These are phyloP conservation scores for Platycheirus rosarum DNA, from an alignment of 2,888 invertebrate species.

Conservation along the genomic window DNA sequence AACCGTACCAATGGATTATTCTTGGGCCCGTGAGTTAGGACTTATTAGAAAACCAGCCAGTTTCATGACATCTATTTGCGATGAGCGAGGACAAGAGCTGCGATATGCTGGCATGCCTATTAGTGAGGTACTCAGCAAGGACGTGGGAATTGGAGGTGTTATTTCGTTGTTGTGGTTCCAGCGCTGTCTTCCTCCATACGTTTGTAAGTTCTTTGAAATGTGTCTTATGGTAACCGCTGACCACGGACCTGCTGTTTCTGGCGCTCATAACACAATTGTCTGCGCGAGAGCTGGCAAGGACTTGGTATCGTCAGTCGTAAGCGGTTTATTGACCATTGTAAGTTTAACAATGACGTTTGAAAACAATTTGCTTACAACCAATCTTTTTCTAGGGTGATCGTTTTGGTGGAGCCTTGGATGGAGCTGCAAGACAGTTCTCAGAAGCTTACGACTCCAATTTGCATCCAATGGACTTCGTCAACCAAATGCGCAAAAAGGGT, in stretches of 20 bases:
- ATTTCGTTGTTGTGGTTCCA: slow-evolving; percentile 99
- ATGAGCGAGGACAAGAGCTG: slow-evolving; percentile 98
- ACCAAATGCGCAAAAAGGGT: slow-evolving; percentile 97
- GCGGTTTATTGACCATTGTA: slow-evolving; percentile 97
- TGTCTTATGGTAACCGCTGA: slow-evolving; percentile 99
- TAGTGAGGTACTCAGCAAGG: slow-evolving; percentile 94
- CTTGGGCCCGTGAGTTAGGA: slow-evolving; percentile 98
- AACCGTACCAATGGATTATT: slow-evolving; percentile 99
- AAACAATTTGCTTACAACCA: neutral
- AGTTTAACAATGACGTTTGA: slow-evolving; percentile 82
- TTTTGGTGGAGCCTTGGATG: slow-evolving; percentile 98
- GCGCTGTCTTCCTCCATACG: slow-evolving; percentile 95
- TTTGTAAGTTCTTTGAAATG: slow-evolving; percentile 99
- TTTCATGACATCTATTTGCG: slow-evolving; percentile 99
- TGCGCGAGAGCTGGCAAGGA: slow-evolving; percentile 99
- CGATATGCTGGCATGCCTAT: slow-evolving; percentile 97
- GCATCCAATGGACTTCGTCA: slow-evolving; percentile 99
- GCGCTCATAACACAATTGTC: slow-evolving; percentile 99
- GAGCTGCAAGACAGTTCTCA: slow-evolving; percentile 98
- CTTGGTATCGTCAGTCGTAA: slow-evolving; percentile 96
- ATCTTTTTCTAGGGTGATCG: slow-evolving; percentile 91
- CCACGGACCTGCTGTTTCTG: slow-evolving; percentile 99
- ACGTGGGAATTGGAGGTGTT: slow-evolving; percentile 98
- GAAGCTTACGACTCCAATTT: slow-evolving; percentile 97
- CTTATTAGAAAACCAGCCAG: slow-evolving; percentile 99